phyloP scores from a whole-genome alignment of 2,113 vertebrate genomes.

The Casuarius casuarius region DNA sequence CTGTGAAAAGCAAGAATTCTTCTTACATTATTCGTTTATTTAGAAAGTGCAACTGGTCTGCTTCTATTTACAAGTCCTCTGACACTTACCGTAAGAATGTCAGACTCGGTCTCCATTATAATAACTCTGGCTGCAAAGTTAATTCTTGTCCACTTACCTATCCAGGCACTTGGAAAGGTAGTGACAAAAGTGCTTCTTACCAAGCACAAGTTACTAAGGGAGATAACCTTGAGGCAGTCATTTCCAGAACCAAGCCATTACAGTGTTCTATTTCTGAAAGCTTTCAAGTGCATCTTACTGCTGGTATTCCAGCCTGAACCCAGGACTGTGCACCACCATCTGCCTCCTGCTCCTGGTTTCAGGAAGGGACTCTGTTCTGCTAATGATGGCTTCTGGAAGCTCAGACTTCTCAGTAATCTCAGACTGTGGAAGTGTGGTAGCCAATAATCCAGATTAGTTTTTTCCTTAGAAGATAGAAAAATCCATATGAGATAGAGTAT shows the following conservation, averaged over 20 bases:
- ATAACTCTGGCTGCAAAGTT: neutral
- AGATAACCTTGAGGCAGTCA: neutral
- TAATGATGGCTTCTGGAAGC: neutral
- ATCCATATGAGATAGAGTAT: neutral
- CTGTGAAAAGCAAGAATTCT: neutral
- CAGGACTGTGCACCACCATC: neutral
- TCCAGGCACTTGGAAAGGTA: neutral
- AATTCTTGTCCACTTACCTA: neutral
- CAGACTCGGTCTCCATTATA: neutral
- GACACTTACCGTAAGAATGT: neutral
- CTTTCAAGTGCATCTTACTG: neutral
- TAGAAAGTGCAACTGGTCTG: neutral
- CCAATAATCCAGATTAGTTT: neutral
- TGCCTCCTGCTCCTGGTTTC: neutral
- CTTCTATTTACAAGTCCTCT: neutral
- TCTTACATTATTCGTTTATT: neutral
- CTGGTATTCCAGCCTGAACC: neutral
- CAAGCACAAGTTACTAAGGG: neutral
- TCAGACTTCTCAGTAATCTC: neutral
- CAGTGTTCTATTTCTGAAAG: neutral
- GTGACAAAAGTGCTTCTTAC: neutral
- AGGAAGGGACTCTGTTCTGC: neutral
- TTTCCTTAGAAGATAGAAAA: neutral
- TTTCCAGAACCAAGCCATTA: neutral
- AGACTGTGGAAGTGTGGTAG: neutral